Percentiles rank a stretch among this genome's conserved stretches.
Conservation (phyloP, 2,797 vertebrate species). For the Hydrophis major region DNA sequence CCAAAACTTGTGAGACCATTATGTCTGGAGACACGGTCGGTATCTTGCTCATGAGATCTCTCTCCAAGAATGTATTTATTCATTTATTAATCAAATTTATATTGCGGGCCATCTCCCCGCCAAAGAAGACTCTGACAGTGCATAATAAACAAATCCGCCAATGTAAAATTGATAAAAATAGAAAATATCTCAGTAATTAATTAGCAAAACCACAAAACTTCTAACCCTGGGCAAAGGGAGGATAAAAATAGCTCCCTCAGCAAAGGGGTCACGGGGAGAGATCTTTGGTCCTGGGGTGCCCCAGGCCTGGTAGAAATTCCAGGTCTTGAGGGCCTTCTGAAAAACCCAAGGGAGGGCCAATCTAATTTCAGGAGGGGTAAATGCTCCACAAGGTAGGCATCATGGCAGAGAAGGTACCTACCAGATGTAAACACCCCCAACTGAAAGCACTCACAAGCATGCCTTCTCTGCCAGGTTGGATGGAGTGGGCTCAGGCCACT, state of each 20-base stretch:
- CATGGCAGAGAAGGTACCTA: not conserved
- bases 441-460: not conserved
- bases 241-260: not conserved
- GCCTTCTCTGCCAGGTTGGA: too few species aligned
- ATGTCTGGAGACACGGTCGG: not conserved
- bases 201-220: not conserved
- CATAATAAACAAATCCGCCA: not conserved
- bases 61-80: not conserved
- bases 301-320: not conserved
- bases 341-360: not conserved
- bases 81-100: not conserved
- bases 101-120: not conserved
- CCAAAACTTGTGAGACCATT: not conserved
- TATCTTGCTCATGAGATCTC: not conserved
- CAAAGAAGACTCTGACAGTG: not conserved
- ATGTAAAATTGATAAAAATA: not conserved
- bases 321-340: not conserved
- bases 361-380: not conserved
- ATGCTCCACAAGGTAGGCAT: not conserved
- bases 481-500: not conserved
- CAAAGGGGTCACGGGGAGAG: not conserved
- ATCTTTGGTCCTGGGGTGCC: not conserved
- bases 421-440: not conserved
- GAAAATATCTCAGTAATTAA: not conserved
- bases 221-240: not conserved